Conservation (phyloP, 2,888 invertebrate genomes). For the Elmis aenea region DNA sequence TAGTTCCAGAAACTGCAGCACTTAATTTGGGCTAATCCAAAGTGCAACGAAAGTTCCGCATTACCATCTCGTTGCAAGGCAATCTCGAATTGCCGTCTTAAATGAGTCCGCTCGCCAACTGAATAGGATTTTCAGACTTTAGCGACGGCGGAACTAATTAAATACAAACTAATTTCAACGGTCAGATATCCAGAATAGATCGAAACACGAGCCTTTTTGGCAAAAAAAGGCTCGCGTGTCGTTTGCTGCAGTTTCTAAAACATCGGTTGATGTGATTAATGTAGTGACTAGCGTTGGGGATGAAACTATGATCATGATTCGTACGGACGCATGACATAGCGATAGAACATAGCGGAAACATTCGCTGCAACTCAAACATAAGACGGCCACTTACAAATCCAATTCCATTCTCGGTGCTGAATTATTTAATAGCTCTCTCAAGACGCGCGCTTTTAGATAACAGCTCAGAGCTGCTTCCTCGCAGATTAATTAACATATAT, state of each 20-base stretch:
- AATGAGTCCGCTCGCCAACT: conserved; percentile 10
- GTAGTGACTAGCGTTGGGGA: conserved; percentile 22
- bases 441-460: too few species aligned
- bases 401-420: too few species aligned
- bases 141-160: conserved; percentile 18
- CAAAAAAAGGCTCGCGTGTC: too few species aligned
- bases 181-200: conserved; percentile 13
- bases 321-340: conserved; percentile 34
- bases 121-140: conserved; percentile 12
- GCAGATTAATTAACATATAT: too few species aligned
- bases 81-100: conserved; percentile 13
- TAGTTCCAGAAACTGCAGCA: conserved; percentile 18
- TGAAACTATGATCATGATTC: conserved; percentile 27
- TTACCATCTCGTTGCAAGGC: conserved; percentile 5
- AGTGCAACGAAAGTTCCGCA: conserved; percentile 1
- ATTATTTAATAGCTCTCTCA: too few species aligned
- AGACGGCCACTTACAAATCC: conserved; percentile 54
- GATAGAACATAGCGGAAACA: conserved; percentile 39
- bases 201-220: too few species aligned
- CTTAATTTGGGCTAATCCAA: conserved; percentile 7
- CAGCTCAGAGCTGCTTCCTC: too few species aligned
- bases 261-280: conserved; percentile 21
- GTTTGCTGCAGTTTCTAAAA: conserved; percentile 23
- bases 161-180: conserved; percentile 18
- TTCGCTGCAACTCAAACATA: conserved; percentile 49